Evolutionary conservation across 2,797 vertebrate species (phyloP).

Genomic region (Tokudaia tokunoshimensis): DNA sequence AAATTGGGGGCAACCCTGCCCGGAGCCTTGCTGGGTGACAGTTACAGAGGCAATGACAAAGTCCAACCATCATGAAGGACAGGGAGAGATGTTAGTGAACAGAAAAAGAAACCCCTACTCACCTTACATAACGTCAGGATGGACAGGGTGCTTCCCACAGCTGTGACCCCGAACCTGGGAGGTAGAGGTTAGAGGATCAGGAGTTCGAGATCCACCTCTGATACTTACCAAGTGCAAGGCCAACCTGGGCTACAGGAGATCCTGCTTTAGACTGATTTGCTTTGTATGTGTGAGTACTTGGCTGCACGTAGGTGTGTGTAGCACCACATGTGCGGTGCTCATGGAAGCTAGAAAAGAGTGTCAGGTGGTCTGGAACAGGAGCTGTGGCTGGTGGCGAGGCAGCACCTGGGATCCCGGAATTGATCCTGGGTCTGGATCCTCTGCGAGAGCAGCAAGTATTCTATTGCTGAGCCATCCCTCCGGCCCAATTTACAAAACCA

Average conservation of each 20-base stretch:
- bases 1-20: not conserved
- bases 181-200: not conserved
- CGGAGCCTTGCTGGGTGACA: not conserved
- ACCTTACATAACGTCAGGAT: not conserved
- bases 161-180: not conserved
- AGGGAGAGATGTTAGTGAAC: too few species aligned
- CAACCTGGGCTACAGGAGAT: not conserved
- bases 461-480: not conserved
- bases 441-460: not conserved
- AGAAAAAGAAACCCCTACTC: not conserved
- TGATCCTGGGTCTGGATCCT: not conserved
- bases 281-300: not conserved
- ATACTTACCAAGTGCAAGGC: not conserved
- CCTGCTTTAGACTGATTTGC: not conserved
- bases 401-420: not conserved
- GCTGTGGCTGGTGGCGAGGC: accelerated
- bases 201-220: not conserved
- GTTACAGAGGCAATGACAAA: not conserved
- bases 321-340: not conserved
- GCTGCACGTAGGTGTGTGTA: not conserved
- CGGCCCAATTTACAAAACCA: not conserved
- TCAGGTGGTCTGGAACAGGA: not conserved
- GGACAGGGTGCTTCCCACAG: not conserved
- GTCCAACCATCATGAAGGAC: not conserved
- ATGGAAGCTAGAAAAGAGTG: not conserved